A percentile compares a stretch with the other conserved stretches of the same genome.
These are phyloP conservation scores for Dexiosoma caninum DNA, from an alignment of 2,888 invertebrate species.

Conservation along the genomic window DNA sequence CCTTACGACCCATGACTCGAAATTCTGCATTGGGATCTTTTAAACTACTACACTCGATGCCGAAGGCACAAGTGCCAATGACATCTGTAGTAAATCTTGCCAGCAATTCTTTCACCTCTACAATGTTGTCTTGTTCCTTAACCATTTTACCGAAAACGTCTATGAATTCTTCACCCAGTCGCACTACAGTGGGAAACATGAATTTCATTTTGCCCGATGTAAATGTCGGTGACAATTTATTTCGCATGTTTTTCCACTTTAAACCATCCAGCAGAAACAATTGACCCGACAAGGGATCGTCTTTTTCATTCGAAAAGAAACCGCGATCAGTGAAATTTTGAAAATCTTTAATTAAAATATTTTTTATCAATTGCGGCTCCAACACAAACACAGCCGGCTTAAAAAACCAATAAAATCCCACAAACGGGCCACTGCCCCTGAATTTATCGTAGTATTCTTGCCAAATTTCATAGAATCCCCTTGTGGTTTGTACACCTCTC, in stretches of 20 bases:
- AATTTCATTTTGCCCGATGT: constrained; percentile 72
- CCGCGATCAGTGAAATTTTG: constrained; percentile 64
- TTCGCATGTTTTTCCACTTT: constrained; percentile 73
- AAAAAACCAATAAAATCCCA: constrained; percentile 70
- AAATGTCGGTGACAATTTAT: constrained; percentile 71
- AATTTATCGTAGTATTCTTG: constrained; percentile 67
- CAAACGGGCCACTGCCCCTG: constrained; percentile 70
- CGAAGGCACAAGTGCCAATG: constrained; percentile 79
- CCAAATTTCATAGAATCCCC: constrained; percentile 57
- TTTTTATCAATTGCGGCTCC: constrained; percentile 60
- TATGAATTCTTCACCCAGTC: constrained; percentile 63
- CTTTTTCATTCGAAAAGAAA: constrained; percentile 59
- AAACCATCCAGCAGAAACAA: constrained; percentile 72
- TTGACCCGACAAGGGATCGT: constrained; percentile 63
- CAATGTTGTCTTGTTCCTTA: constrained; percentile 38
- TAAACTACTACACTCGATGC: constrained; percentile 78
- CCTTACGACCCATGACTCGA: constrained; percentile 69
- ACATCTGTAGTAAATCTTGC: constrained; percentile 79
- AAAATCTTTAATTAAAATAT: constrained; percentile 65
- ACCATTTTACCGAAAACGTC: constrained; percentile 62
- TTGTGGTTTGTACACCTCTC: constrained; percentile 41
- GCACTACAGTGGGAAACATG: constrained; percentile 67
- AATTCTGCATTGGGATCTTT: constrained; percentile 76
- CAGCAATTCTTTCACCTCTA: constrained; percentile 74
- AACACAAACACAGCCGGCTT: constrained; percentile 63